These are phyloP conservation scores for Sprattus sprattus DNA, from an alignment of 2,113 vertebrate species.

Conservation along the genomic window DNA sequence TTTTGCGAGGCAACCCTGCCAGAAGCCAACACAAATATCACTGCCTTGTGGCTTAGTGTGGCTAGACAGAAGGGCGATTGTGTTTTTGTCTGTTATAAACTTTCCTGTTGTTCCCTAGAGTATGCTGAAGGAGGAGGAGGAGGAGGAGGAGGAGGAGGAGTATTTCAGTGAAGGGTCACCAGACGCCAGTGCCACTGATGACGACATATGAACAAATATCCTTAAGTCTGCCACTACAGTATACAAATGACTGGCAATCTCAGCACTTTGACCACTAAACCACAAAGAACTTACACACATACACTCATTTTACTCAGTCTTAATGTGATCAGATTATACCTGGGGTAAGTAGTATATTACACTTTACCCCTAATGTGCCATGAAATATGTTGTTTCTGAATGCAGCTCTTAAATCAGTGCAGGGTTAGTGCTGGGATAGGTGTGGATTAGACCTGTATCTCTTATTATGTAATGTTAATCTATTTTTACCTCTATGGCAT, in stretches of 20 bases:
- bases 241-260: neutral
- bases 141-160: conserved; percentile 90
- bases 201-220: conserved; percentile 55
- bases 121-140: conserved; percentile 96
- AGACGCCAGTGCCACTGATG: conserved; percentile 71
- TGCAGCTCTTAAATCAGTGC: neutral
- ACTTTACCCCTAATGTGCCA: neutral
- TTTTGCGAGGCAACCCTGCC: neutral
- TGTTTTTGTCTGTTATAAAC: neutral
- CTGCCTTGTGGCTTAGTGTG: neutral
- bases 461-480: neutral
- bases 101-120: conserved; percentile 71
- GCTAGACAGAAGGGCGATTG: neutral
- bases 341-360: neutral
- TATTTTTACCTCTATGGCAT: neutral
- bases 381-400: neutral
- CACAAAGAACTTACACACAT: neutral
- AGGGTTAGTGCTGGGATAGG: neutral
- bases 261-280: neutral
- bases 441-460: neutral
- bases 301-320: neutral
- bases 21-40: neutral
- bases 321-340: neutral
- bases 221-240: neutral
- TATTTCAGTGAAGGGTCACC: conserved; percentile 82